Percentiles rank a stretch among this genome's conserved stretches.
Evolutionary conservation across 2,113 vertebrate species (phyloP).

Genomic region (Rafetus swinhoei): DNA sequence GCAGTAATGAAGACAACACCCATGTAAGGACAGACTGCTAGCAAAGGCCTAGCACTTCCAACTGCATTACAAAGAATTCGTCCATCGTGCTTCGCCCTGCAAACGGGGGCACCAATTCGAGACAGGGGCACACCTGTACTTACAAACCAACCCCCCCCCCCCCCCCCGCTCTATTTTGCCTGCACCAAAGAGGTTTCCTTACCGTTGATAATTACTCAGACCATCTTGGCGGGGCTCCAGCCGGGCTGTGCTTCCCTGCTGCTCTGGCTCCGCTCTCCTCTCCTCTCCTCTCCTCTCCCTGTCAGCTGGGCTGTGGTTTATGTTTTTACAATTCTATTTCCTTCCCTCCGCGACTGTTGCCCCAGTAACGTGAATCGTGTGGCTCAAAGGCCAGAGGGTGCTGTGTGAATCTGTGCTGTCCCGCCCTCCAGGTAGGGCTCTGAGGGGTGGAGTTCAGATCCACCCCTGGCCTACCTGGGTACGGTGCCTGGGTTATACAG

Average conservation of each 20-base stretch:
- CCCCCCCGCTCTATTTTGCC: background rate
- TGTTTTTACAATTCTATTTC: background rate
- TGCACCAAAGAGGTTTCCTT: background rate
- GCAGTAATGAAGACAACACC: background rate
- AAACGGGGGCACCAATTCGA: background rate
- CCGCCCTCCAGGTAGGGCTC: background rate
- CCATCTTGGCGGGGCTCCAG: background rate
- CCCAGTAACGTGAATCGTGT: background rate
- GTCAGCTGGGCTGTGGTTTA: background rate
- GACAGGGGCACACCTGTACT: accelerated
- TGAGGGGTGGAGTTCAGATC: accelerated
- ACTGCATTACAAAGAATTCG: background rate
- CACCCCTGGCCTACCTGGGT: accelerated
- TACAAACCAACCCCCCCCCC: background rate
- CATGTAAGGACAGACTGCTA: background rate
- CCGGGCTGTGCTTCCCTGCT: accelerated
- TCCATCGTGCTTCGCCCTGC: background rate
- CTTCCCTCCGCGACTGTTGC: background rate
- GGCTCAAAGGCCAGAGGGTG: background rate
- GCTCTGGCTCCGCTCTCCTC: background rate
- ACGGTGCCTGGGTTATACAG: background rate
- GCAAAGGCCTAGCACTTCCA: accelerated
- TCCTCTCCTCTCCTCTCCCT: background rate
- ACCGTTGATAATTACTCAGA: conserved; percentile 57
- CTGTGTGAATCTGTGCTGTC: background rate